Base-by-base conservation (phyloP, 35 echinoderm and acorn worm genomes). In the Heliocidaris erythrogramma region DNA sequence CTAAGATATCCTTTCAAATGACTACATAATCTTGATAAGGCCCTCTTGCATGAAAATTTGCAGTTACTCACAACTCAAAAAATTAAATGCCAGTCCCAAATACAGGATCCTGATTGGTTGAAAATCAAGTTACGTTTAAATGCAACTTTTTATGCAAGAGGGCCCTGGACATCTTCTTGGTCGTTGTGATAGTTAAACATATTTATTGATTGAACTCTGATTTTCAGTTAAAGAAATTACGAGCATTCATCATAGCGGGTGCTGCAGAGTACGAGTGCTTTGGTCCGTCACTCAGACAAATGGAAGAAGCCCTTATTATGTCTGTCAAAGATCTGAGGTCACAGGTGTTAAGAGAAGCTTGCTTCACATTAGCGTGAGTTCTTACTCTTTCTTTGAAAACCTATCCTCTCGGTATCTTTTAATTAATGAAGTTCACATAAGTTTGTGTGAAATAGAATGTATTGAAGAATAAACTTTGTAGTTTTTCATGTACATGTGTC, bases 311-410 rank as follows among this genome's bases (percentile, higher is more conserved):
- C 21, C 95, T 99, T 9, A 65, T 94, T 32, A 30, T 97, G 31
- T 99, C 98, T 5, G 98, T 96, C 71, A 99, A 99, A 92, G 98
- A 99, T 90, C 97, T 99, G 30, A 94, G 98, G 49, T 99, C 98
- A 94, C 96, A 97, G 92, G 98, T 99, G 14, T 97, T 97, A 53
- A 59, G 96, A 32, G 98, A 99, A 97, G 98, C 97, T 6, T 99
- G 98, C 89, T 94, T 99, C 42, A 99, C 98, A 86, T 96, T 99
- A 96, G 96, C 98, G 98, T 99, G 96, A 96, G 98, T 97, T 48
- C 65, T 27, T 24, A 27, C 17, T 78, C 27, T n/a, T 29, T 18
- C 65, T 78, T 27, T 78, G 0, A 9, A 18, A 48, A 17, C 18
- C 47, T 59, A 4, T 93, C 49, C 8, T 47, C 9, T 93, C 1